These are phyloP conservation scores for Drosophila rellima DNA, from an alignment of 2,888 invertebrate species.

Conservation along the genomic window DNA sequence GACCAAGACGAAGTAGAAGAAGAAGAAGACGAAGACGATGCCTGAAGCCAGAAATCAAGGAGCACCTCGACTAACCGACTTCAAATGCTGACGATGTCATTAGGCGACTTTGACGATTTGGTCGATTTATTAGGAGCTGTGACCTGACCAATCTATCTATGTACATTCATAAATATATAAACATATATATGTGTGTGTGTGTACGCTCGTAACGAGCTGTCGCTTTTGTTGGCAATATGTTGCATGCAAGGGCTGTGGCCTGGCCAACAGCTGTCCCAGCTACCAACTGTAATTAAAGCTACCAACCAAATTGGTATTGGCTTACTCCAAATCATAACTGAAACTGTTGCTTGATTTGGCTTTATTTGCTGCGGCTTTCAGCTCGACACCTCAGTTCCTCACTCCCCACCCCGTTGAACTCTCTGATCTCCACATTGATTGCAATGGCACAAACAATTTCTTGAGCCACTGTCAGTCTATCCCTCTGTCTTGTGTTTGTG, in stretches of 20 bases:
- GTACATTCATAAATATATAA: neutral
- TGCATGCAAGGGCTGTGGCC: slow-evolving; percentile 50
- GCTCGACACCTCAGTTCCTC: slow-evolving; percentile 2
- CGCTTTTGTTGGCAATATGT: slow-evolving; percentile 51
- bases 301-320: slow-evolving; percentile 36
- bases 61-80: slow-evolving; percentile 28
- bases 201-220: slow-evolving; percentile 15
- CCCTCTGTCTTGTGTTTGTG: slow-evolving; percentile 26
- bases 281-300: slow-evolving; percentile 61
- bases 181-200: neutral
- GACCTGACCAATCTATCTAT: slow-evolving; percentile 7
- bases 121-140: slow-evolving; percentile 50
- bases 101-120: slow-evolving; percentile 41
- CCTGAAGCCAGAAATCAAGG: neutral
- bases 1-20: neutral
- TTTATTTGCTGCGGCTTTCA: slow-evolving; percentile 56
- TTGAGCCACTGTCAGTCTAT: slow-evolving; percentile 16
- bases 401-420: neutral
- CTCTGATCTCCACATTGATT: slow-evolving; percentile 18
- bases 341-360: slow-evolving; percentile 32
- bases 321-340: slow-evolving; percentile 50
- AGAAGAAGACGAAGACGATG: too few relatives aligned
- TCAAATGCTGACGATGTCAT: slow-evolving; percentile 46
- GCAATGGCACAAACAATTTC: slow-evolving; percentile 21
- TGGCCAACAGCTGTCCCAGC: slow-evolving; percentile 24